Evolutionary conservation across 2,113 vertebrate genomes (phyloP).

Genomic region (Atherinomorus stipes): DNA sequence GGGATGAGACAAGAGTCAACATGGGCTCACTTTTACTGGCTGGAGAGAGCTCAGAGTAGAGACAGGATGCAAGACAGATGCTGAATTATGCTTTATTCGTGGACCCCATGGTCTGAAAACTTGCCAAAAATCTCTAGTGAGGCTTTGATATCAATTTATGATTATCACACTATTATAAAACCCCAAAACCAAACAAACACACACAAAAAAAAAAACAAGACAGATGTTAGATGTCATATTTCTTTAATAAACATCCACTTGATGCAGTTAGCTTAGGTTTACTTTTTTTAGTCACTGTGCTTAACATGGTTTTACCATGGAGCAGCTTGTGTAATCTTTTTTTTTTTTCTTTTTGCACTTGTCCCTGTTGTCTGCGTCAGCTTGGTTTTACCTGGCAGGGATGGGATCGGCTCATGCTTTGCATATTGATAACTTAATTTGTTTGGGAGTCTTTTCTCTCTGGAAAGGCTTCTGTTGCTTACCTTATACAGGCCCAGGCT

Average conservation of each 20-base stretch:
- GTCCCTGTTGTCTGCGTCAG: conserved; percentile 5
- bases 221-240: not conserved
- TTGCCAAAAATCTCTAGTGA: too few relatives aligned
- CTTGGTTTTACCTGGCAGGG: conserved; percentile 3
- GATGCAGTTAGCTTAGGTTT: not conserved
- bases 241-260: not conserved
- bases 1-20: too few relatives aligned
- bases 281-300: not conserved
- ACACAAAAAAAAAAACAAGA: too few relatives aligned
- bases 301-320: not conserved
- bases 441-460: conserved; percentile 36
- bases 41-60: too few relatives aligned
- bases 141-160: too few relatives aligned
- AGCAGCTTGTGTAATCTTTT: not conserved
- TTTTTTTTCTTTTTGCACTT: not conserved
- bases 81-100: too few relatives aligned
- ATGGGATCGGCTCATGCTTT: conserved; percentile 39
- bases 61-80: too few relatives aligned
- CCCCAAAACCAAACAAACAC: too few relatives aligned
- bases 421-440: conserved; percentile 62
- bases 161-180: too few relatives aligned
- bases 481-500: conserved; percentile 9
- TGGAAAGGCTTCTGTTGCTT: conserved; percentile 12
- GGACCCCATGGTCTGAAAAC: too few relatives aligned
- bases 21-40: too few relatives aligned